Base-by-base conservation (phyloP, 2,113 vertebrate species). In the Sprattus sprattus region DNA sequence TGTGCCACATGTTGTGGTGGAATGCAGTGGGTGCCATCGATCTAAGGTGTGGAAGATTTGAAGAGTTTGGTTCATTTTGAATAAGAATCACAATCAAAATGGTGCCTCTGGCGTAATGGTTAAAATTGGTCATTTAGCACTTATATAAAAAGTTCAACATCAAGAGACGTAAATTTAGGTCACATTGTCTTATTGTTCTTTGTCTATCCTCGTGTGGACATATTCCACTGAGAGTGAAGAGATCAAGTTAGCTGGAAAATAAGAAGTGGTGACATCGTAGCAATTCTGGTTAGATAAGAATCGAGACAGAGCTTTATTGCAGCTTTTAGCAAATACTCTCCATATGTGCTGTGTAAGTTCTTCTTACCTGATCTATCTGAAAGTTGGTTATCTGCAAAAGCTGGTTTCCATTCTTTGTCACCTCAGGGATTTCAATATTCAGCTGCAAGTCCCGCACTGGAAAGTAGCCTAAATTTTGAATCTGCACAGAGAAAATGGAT, bases 401-500 rank as follows among this genome's bases (percentile, higher is more conserved):
- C 49, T 94, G 95, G 88, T 94, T 97, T 81, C 95, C 95, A 0
- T 90, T 94, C 85, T 95, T 91, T 4, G 96, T 96, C 89, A 95
- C 94, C 1, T 95, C 89, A 0, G 96, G 96, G 3, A 96, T 0
- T 0, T 93, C 95, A 87, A 97, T 93, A 83, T 93, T 95, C 87
- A 97, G 88, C 80, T 87, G 91, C 81, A 96, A 85, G 11, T 93
- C 94, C 0, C 95, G 93, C 45, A 97, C 87, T 0, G 96, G 95
- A 87, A 97, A 97, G 67, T 95, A 95, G n/a, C 96, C 96, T 89
- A 97, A 81, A 86, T 97, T 97, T 87, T 96, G 95, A 25, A 97
- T 91, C 96, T 97, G 92, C 0, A 71, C 85, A 83, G 18, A 32
- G 45, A n/a, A 64, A 86, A 60, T 13, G 44, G n/a, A 81, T 44